Evolutionary conservation across 1,140 invertebrate species (phyloP).

Genomic region (Drosophila seguyi): DNA sequence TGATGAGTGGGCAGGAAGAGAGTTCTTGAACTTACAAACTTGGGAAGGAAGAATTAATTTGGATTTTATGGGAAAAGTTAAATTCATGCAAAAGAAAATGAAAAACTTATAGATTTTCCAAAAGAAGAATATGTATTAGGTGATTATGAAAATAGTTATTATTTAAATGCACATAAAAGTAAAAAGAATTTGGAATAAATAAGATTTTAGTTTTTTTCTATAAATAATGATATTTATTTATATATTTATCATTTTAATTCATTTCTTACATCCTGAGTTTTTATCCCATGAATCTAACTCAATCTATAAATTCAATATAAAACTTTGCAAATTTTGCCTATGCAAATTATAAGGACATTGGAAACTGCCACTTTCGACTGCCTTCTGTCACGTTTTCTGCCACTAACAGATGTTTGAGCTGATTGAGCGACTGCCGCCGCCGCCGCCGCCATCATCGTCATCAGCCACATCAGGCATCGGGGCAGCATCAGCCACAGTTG

Average conservation of each 20-base stretch:
- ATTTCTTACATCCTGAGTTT: no score
- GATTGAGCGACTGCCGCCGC: slow-evolving; percentile 68
- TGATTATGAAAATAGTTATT: no score
- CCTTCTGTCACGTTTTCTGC: slow-evolving; percentile 56
- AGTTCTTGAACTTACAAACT: neutral
- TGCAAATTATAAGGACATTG: slow-evolving; percentile 57
- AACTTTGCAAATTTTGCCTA: slow-evolving; percentile 1
- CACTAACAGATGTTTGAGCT: slow-evolving; percentile 71
- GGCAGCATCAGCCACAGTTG: slow-evolving; percentile 18
- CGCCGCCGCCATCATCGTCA: slow-evolving; percentile 45
- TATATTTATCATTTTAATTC: no score
- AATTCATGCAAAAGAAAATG: neutral
- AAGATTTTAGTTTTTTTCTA: no score
- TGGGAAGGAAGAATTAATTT: neutral
- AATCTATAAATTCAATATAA: no score
- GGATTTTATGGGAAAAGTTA: neutral
- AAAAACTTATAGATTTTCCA: no score
- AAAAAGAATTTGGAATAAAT: no score
- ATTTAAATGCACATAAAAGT: no score
- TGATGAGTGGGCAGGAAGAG: slow-evolving; percentile 34
- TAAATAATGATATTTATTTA: no score
- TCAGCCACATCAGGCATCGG: slow-evolving; percentile 18
- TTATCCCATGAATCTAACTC: no score
- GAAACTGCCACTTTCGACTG: slow-evolving; percentile 46
- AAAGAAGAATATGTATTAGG: no score